Percentiles rank a stretch among this genome's conserved stretches.
phyloP scores from a whole-genome alignment of 2,888 invertebrate genomes.

The Geotrupes spiniger region DNA sequence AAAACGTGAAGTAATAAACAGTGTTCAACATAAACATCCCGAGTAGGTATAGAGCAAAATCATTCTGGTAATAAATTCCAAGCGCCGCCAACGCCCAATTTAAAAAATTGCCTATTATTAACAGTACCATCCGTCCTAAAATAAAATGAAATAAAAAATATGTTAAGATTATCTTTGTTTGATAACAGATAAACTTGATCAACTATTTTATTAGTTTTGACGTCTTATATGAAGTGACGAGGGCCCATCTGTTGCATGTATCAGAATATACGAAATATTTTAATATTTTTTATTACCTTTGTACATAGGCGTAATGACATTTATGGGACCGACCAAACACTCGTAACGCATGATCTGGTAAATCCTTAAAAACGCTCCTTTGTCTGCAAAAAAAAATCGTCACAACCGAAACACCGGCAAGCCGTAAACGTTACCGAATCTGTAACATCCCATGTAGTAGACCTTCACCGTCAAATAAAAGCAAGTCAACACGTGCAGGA shows the following conservation, averaged over 20 bases:
- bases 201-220: too few relatives aligned
- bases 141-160: constrained; percentile 21
- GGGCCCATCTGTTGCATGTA: too few relatives aligned
- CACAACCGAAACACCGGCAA: not conserved
- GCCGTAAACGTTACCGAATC: constrained; percentile 53
- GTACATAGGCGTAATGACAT: constrained; percentile 51
- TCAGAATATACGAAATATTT: not conserved
- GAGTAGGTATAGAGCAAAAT: constrained; percentile 78
- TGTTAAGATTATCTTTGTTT: too few relatives aligned
- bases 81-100: constrained; percentile 66
- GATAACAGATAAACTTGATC: too few relatives aligned
- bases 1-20: constrained; percentile 75
- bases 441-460: constrained; percentile 74
- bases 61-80: constrained; percentile 62
- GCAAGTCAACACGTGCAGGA: constrained; percentile 65
- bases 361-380: constrained; percentile 35
- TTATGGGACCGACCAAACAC: constrained; percentile 46
- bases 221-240: too few relatives aligned
- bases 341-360: constrained; percentile 43
- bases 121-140: constrained; percentile 55
- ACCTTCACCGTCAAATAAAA: constrained; percentile 67
- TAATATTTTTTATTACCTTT: too few relatives aligned
- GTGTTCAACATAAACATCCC: constrained; percentile 80
- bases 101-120: constrained; percentile 60
- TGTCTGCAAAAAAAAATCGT: constrained; percentile 34